These are phyloP conservation scores for Falco rusticolus DNA, from an alignment of 2,797 vertebrate species.

Conservation along the genomic window DNA sequence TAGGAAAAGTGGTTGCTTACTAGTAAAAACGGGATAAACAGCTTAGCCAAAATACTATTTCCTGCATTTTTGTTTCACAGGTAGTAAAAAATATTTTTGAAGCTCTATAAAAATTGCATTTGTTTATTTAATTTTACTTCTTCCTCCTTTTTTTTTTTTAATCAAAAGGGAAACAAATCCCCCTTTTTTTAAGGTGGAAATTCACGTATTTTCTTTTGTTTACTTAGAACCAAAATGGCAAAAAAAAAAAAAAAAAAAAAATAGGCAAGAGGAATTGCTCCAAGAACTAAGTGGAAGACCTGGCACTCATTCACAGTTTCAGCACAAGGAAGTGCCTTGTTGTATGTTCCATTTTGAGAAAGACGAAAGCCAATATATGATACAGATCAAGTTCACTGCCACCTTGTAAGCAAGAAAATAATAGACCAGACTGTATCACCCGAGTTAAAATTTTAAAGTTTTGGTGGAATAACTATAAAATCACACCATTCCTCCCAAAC, in stretches of 20 bases:
- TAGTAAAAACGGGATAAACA: neutral
- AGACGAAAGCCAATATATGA: neutral
- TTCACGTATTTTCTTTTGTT: neutral
- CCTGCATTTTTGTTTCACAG: neutral
- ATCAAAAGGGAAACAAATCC: neutral
- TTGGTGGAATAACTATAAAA: neutral
- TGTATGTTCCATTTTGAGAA: neutral
- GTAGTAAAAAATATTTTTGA: neutral
- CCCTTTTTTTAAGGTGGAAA: neutral
- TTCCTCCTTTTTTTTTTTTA: neutral
- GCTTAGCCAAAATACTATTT: neutral
- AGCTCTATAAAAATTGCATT: neutral
- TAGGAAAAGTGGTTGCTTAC: neutral
- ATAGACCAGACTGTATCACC: neutral
- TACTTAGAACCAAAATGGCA: neutral
- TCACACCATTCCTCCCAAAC: neutral
- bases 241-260: neutral
- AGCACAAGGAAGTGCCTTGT: neutral
- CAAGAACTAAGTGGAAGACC: neutral
- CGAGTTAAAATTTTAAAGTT: neutral
- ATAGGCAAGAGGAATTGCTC: neutral
- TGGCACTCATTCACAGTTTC: neutral
- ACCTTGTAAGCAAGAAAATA: neutral
- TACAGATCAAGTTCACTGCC: neutral
- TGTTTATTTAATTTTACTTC: neutral